A percentile compares a stretch with the other conserved stretches of the same genome.
These are phyloP conservation scores for Anastatus disparis DNA, from an alignment of 1,140 invertebrate species.

Conservation along the genomic window DNA sequence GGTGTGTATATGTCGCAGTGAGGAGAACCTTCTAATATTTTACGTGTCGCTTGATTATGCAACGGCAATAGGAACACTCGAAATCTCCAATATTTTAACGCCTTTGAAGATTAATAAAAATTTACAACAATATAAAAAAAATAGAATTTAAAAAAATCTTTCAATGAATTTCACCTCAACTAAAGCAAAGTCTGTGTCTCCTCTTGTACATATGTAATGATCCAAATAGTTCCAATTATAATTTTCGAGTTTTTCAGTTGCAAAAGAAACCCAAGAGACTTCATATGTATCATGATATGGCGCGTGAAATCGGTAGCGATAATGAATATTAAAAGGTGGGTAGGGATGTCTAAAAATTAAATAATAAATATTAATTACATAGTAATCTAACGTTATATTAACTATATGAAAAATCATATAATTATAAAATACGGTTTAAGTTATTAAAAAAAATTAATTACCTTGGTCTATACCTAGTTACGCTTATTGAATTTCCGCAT, in stretches of 20 bases:
- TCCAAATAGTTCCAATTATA: slow-evolving; percentile 99
- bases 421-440: background rate
- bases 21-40: slow-evolving; percentile 75
- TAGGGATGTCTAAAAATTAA: slow-evolving; percentile 83
- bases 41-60: slow-evolving; percentile 76
- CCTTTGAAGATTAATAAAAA: slow-evolving; percentile 63
- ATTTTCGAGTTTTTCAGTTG: slow-evolving; percentile 93
- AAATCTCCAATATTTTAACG: slow-evolving; percentile 95
- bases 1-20: slow-evolving; percentile 85
- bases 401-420: background rate
- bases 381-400: background rate
- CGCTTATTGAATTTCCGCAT: slow-evolving; percentile 86
- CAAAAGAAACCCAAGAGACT: slow-evolving; percentile 94
- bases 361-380: background rate
- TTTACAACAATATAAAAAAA: background rate
- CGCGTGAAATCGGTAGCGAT: slow-evolving; percentile 91
- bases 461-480: slow-evolving; percentile 92
- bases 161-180: slow-evolving; percentile 73
- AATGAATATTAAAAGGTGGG: slow-evolving; percentile 89
- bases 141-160: background rate
- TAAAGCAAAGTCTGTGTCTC: slow-evolving; percentile 88
- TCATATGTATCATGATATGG: slow-evolving; percentile 94
- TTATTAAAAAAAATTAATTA: slow-evolving; percentile 57
- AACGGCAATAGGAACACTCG: slow-evolving; percentile 87
- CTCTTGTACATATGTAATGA: slow-evolving; percentile 93